phyloP scores from a whole-genome alignment of 92 coral and sea anemone genomes.

The Actinostola sp. region DNA sequence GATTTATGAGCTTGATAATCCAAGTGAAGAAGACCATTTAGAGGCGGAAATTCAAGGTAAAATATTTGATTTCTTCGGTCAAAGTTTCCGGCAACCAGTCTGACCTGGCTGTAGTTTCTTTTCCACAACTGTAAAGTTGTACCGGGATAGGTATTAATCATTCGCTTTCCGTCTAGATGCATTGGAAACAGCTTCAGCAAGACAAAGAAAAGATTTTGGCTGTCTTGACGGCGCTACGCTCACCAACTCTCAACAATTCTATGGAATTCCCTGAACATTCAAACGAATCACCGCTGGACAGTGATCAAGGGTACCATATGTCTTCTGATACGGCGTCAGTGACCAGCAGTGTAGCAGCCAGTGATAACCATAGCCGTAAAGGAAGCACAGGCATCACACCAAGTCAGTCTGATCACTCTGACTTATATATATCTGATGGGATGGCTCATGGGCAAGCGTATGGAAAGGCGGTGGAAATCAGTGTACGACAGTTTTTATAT shows the following conservation, averaged over 20 bases:
- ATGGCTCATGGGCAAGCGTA: conserved; percentile 6
- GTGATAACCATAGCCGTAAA: conserved; percentile 61
- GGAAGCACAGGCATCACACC: conserved; percentile 35
- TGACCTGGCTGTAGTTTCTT: neutral
- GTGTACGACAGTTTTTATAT: too few relatives aligned
- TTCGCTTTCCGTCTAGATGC: conserved; percentile 55
- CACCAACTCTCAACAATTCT: conserved; percentile 75
- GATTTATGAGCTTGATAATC: conserved; percentile 74
- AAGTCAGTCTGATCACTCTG: conserved; percentile 23
- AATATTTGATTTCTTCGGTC: too few relatives aligned
- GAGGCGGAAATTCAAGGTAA: conserved; percentile 92
- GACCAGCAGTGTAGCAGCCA: conserved; percentile 76
- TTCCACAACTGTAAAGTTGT: neutral
- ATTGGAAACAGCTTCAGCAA: conserved; percentile 77
- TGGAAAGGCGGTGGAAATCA: neutral
- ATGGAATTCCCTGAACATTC: conserved; percentile 56
- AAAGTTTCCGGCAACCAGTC: neutral
- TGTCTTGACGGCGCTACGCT: conserved; percentile 73
- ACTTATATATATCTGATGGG: neutral
- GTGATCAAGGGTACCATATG: conserved; percentile 72
- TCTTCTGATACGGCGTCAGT: conserved; percentile 78
- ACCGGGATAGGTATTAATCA: neutral
- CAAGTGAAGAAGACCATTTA: conserved; percentile 77
- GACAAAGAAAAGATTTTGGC: conserved; percentile 84
- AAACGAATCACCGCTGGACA: conserved; percentile 79